Evolutionary conservation across 2,113 vertebrate genomes (phyloP), one percentile per base, ranked within the genome.

Genomic region (Pheucticus melanocephalus): DNA sequence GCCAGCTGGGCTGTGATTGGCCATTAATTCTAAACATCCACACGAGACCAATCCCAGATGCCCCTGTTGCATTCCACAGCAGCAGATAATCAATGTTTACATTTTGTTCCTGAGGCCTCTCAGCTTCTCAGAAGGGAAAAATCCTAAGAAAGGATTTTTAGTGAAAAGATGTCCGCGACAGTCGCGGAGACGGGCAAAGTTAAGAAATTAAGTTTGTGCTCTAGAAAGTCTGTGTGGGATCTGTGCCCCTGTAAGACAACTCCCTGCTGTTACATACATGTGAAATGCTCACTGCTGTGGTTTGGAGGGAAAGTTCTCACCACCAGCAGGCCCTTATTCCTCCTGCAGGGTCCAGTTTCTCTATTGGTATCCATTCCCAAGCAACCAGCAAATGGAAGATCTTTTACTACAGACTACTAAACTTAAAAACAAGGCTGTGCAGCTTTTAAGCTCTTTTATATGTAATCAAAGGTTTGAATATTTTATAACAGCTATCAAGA

Each of bases 261-360:
- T 70, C 10, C 30, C 42, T 13, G 18, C 22, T 79, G 18, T 4
- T 59, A 63, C 40, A 48, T 3, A 2, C 0, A 0, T 9, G 10
- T 56, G 42, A 5, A 5, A 21, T 69, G 37, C 30, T 14, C 20
- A 28, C 19, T 39, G 0, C 25, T 11, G 3, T 8, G 15, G 11
- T 60, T 42, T 19, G 39, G 39, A 57, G 60, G 5, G 25, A 59
- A 63, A 82, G 15, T 23, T 66, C 23, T 66, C 16, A 16, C 4
- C 15, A 54, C 22, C 13, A 57, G 33, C 14, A 65, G 19, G 12
- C 20, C 22, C 4, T 19, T 42, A 5, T 25, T 68, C 39, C 27
- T 64, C 30, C n/a, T 51, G 6, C 28, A 90, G 54, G 8, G 3
- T 3, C 39, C 53, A 44, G 7, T 57, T 92, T 64, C 51, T 84